Percentiles rank a stretch among this genome's conserved stretches.
Evolutionary conservation across 2,113 vertebrate species (phyloP).

Genomic region (Microcebus tavaratra): DNA sequence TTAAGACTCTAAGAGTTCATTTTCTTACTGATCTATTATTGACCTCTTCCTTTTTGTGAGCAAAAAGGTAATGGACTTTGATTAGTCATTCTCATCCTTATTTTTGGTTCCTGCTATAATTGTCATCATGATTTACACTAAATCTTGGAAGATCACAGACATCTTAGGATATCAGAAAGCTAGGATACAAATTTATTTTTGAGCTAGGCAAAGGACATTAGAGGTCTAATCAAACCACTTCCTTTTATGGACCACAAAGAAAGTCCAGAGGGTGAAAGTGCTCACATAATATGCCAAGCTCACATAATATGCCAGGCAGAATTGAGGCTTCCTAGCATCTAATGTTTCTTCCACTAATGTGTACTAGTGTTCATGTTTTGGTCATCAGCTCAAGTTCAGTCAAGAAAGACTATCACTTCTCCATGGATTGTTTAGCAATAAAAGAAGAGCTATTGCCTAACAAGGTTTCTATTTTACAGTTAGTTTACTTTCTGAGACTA

Average conservation of each 20-base stretch:
- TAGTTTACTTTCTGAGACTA: constrained; percentile 24
- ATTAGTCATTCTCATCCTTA: not conserved
- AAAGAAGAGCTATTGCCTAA: not conserved
- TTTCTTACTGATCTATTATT: not conserved
- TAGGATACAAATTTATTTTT: constrained; percentile 20
- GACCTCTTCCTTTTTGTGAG: not conserved
- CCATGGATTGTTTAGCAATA: too few relatives aligned
- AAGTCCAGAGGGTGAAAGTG: not conserved
- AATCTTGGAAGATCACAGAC: not conserved
- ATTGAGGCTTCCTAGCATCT: not conserved
- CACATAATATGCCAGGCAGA: not conserved
- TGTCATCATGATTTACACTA: constrained; percentile 10
- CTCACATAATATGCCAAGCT: not conserved
- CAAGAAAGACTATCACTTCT: not conserved
- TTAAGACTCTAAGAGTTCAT: not conserved
- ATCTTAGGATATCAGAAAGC: not conserved
- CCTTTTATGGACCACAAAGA: not conserved
- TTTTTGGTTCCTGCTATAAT: constrained; percentile 9
- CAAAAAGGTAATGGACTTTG: not conserved
- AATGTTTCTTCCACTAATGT: not conserved
- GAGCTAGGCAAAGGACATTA: not conserved
- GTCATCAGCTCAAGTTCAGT: not conserved
- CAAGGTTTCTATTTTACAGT: constrained; percentile 4
- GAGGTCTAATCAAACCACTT: not conserved
- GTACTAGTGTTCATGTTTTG: not conserved